phyloP scores from a whole-genome alignment of 2,113 vertebrate genomes.

The Alces alces region DNA sequence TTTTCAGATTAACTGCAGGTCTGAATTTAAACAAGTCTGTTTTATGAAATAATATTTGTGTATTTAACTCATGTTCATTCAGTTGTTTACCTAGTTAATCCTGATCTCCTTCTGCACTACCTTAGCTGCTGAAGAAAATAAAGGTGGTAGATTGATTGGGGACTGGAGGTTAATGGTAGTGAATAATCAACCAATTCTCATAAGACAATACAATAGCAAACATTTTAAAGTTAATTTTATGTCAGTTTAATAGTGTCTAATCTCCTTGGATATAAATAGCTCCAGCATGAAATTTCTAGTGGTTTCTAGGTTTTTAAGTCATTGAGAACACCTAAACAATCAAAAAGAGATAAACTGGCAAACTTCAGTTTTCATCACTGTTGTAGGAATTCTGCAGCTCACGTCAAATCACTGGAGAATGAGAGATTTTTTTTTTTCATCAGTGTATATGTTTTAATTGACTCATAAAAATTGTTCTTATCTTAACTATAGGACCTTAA shows the following conservation, averaged over 20 bases:
- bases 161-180: not conserved
- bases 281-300: constrained; percentile 29
- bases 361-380: not conserved
- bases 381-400: constrained; percentile 30
- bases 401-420: constrained; percentile 47
- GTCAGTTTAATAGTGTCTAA: constrained; percentile 34
- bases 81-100: constrained; percentile 33
- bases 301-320: constrained; percentile 45
- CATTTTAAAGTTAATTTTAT: not conserved
- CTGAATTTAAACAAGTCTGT: not conserved
- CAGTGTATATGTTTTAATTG: not conserved
- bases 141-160: not conserved
- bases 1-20: constrained; percentile 39
- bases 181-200: not conserved
- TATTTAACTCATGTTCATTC: constrained; percentile 11
- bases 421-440: constrained; percentile 25
- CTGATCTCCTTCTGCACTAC: not conserved
- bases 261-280: constrained; percentile 17
- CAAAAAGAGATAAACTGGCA: constrained; percentile 37
- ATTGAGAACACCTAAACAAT: constrained; percentile 55
- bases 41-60: not conserved
- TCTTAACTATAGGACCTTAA: constrained; percentile 20
- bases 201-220: constrained; percentile 41
- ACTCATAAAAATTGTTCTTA: constrained; percentile 16
- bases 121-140: not conserved